phyloP scores from a whole-genome alignment of 2,888 invertebrate genomes.

The Orthosia cruda region DNA sequence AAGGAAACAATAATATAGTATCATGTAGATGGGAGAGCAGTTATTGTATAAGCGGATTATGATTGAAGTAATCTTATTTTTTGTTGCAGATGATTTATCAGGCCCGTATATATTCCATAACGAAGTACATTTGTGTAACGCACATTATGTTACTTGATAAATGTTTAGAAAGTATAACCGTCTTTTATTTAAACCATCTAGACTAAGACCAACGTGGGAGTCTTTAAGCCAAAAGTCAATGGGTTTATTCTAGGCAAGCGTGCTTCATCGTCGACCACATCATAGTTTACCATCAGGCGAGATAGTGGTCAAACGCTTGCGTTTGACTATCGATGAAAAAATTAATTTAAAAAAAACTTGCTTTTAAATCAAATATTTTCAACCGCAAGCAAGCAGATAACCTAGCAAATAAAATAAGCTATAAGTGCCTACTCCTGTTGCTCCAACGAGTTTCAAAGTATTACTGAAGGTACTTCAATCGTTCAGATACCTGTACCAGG shows the following conservation, averaged over 20 bases:
- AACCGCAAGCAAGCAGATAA: neutral
- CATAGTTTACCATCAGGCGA: too few species aligned
- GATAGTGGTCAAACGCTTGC: too few species aligned
- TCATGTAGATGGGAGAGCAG: neutral
- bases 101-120: neutral
- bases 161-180: too few species aligned
- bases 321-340: too few species aligned
- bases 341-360: too few species aligned
- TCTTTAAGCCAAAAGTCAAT: too few species aligned
- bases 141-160: too few species aligned
- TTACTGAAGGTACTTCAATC: slow-evolving; percentile 19
- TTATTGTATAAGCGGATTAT: neutral
- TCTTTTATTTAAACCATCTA: too few species aligned
- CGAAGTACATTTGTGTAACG: neutral
- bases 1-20: neutral
- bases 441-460: slow-evolving; percentile 28
- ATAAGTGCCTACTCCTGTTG: slow-evolving; percentile 11
- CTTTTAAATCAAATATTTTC: neutral
- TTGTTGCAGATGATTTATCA: too few species aligned
- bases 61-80: neutral
- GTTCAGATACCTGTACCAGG: slow-evolving; percentile 15
- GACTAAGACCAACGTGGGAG: too few species aligned
- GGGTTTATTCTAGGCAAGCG: too few species aligned
- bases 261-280: too few species aligned
- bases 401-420: slow-evolving; percentile 1